Base-by-base conservation (phyloP, 2,797 vertebrate species). In the Tapirus indicus region DNA sequence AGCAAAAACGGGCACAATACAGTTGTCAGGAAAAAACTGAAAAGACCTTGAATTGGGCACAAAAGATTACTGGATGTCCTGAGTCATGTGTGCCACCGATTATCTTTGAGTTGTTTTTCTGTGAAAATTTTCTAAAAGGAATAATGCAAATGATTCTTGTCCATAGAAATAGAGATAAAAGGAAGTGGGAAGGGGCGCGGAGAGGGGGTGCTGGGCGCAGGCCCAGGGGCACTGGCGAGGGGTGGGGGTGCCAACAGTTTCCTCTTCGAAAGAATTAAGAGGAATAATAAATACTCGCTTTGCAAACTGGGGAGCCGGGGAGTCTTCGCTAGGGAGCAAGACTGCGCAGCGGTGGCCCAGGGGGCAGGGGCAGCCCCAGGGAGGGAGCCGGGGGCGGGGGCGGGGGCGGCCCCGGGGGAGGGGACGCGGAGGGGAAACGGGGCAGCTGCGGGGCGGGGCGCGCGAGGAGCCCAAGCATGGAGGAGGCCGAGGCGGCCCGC, bases 371-470 rank as follows among this genome's bases (percentile, higher is more conserved):
- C 35, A 8, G 35, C 18, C 54, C 27, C 7, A 0, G 1, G 84
- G 80, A 23, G 27, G 79, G 27, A 38, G 2, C 17, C n/a, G n/a
- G 85, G 74, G 91, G 82, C 54, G 12, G n/a, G 56, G 71, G 72
- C 27, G 38, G 83, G 35, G 64, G 77, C 56, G 60, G 91, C 12
- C 69, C 23, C n/a, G n/a, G 2, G 12, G 47, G 29, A 20, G 3
- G 69, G 12, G 49, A 11, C 8, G 1, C 0, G 23, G 44, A 80
- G 25, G 27, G 9, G 38, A 2, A 7, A 0, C 6, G 0, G 9
- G 35, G 25, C 18, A 6, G 69, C 9, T 20, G 4, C 0, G 3
- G 74, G 21, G 44, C 52, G 10, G 35, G 54, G 60, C 74, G 7
- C 27, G 4, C 20, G 25, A 27, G 0, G 38, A 74, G 20, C 25